Percentiles rank a stretch among this genome's conserved stretches.
Conservation (phyloP, 2,113 vertebrate genomes). For the Nothocercus nigrocapillus region DNA sequence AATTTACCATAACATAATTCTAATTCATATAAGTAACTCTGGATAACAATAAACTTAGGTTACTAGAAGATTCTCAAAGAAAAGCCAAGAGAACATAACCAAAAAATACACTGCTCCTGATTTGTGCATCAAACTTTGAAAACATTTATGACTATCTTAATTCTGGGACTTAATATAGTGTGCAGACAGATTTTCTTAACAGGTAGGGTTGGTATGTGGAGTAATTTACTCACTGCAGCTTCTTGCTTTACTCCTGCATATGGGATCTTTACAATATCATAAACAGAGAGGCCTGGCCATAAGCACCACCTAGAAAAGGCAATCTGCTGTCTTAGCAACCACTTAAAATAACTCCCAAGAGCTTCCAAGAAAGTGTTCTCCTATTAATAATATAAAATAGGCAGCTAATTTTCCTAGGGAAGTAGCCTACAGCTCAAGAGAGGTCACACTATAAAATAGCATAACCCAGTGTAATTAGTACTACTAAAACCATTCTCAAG, state of each 20-base stretch:
- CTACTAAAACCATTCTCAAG: constrained; percentile 14
- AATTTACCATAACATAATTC: background rate
- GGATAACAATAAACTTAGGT: constrained; percentile 17
- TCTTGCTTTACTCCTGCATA: background rate
- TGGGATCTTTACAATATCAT: background rate
- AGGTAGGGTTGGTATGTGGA: background rate
- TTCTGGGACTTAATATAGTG: background rate
- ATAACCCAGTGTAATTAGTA: constrained; percentile 23
- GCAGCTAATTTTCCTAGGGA: background rate
- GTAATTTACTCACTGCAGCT: background rate
- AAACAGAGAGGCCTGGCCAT: background rate
- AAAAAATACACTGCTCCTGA: background rate
- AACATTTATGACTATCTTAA: background rate
- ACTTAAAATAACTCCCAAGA: background rate
- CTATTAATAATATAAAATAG: background rate
- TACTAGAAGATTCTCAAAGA: background rate
- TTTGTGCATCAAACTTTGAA: background rate
- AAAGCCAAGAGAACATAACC: background rate
- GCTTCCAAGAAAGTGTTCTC: background rate
- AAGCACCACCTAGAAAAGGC: background rate
- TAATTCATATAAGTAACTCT: background rate
- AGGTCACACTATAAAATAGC: background rate
- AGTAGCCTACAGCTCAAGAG: background rate
- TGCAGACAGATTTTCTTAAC: background rate
- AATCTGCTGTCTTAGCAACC: constrained; percentile 37